A percentile compares a stretch with the other conserved stretches of the same genome.
Conservation (phyloP, 2,113 vertebrate species). For the Colossoma macropomum region DNA sequence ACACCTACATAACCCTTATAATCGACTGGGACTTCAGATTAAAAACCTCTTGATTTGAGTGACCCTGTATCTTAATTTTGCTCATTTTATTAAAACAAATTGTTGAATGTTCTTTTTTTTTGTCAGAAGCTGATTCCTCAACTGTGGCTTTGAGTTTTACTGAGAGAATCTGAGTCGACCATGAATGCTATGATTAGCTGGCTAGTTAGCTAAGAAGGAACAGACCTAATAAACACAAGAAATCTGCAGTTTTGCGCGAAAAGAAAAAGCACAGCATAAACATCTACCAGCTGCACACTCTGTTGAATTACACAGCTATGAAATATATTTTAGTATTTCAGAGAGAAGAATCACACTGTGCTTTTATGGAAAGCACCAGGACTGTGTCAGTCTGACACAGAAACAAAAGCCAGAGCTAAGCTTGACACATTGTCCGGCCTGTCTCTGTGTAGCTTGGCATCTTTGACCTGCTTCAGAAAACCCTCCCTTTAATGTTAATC, state of each 20-base stretch:
- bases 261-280: background rate
- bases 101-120: too few relatives aligned
- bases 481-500: conserved; percentile 10
- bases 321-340: background rate
- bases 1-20: too few relatives aligned
- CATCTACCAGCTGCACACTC: background rate
- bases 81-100: too few relatives aligned
- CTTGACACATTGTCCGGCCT: conserved; percentile 13
- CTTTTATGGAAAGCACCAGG: conserved; percentile 20
- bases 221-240: background rate
- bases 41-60: too few relatives aligned
- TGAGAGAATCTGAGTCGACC: too few relatives aligned
- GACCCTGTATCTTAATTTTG: too few relatives aligned
- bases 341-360: background rate
- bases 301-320: background rate
- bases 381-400: conserved; percentile 19
- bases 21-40: too few relatives aligned
- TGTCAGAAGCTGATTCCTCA: too few relatives aligned
- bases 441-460: conserved; percentile 7
- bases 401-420: conserved; percentile 29
- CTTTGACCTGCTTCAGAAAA: conserved; percentile 11
- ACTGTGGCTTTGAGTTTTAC: too few relatives aligned
- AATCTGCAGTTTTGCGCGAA: background rate
- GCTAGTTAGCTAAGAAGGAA: too few relatives aligned
- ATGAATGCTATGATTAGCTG: too few relatives aligned